Base-by-base conservation (phyloP, 2,113 vertebrate species). In the Dipodomys spectabilis region DNA sequence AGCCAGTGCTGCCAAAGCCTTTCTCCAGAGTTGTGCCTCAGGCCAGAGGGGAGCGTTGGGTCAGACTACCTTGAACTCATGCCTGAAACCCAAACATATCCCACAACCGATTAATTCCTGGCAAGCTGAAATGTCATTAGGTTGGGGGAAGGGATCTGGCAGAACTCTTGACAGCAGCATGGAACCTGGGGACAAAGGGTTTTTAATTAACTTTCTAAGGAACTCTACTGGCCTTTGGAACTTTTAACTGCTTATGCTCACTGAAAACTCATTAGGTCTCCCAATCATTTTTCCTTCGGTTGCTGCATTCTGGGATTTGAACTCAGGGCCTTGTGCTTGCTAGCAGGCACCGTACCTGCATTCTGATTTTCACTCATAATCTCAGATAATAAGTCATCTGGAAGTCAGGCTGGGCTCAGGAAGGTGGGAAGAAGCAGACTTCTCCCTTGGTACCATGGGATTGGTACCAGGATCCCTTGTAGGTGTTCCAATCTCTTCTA, bases 131-230 rank as follows among this genome's bases (percentile, higher is more conserved):
- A 39, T 67, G 15, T 67, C 74, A 60, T 8, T 18, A 7, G 35
- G 44, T 5, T 0, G 13, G 39, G 39, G 71, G 20, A 13, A 7
- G 82, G 65, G 20, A 13, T 25, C 74, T 86, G 86, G 79, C 79
- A 88, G 83, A 74, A 45, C 57, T 53, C 45, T 57, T 13, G 60
- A n/a, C 27, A 3, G 12, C 39, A 45, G 45, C 69, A 49, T 22
- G 23, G 35, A 64, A 57, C 16, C 65, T 27, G 1, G 28, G 77
- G 49, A 79, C 49, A 71, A 79, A 44, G 28, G 49, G 35, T 39
- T 87, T 78, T 78, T 28, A 73, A n/a, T 72, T 2, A 82, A 92
- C 74, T 92, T 90, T 90, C 28, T 69, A 32, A 77, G 88, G 73
- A 57, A 57, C 18, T 69, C 79, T 27, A 32, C 39, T 7, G n/a